A percentile compares a stretch with the other conserved stretches of the same genome.
Evolutionary conservation across 2,113 vertebrate genomes (phyloP).

Genomic region (Hyaena hyaena): DNA sequence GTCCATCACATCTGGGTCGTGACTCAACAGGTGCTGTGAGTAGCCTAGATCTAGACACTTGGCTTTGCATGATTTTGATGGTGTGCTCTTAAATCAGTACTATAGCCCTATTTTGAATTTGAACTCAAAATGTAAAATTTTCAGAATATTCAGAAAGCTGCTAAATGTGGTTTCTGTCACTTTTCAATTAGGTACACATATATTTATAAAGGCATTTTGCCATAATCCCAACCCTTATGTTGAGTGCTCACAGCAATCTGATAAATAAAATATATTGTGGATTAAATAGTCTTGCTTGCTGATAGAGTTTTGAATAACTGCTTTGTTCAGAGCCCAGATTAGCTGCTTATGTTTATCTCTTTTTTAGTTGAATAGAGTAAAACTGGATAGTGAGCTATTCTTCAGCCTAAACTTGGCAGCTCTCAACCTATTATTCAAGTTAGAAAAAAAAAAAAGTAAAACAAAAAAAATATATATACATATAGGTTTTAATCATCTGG

Average conservation of each 20-base stretch:
- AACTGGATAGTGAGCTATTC: neutral
- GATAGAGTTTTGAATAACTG: neutral
- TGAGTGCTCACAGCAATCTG: neutral
- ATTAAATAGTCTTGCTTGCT: neutral
- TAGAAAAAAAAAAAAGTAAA: neutral
- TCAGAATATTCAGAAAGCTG: neutral
- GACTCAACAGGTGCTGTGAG: neutral
- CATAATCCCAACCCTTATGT: neutral
- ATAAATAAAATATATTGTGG: neutral
- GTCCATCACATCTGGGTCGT: neutral
- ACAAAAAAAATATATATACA: neutral
- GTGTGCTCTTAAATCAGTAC: neutral
- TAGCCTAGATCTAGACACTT: neutral
- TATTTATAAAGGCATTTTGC: neutral
- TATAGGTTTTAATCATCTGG: neutral
- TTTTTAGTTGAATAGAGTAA: neutral
- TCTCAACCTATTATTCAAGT: neutral
- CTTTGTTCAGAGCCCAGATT: neutral
- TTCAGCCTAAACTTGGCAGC: neutral
- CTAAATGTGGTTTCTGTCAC: neutral
- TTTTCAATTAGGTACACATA: neutral
- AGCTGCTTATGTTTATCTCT: constrained; percentile 3
- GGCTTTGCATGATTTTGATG: neutral
- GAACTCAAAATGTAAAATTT: neutral
- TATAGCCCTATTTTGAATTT: neutral